Evolutionary conservation across 2,797 vertebrate genomes (phyloP).

Genomic region (Halcyon badia): DNA sequence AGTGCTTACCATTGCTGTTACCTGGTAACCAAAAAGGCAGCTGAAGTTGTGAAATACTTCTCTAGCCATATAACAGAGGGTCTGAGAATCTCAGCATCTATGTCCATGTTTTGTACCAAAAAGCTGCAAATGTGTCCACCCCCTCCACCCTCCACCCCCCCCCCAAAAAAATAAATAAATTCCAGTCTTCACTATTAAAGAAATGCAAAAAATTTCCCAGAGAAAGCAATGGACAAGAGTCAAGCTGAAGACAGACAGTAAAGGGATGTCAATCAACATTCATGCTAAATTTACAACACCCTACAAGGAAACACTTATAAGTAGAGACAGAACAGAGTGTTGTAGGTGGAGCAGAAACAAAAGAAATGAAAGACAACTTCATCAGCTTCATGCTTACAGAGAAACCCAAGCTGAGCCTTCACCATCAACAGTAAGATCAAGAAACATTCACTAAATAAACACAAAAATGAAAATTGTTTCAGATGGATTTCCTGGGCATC

Average conservation of each 20-base stretch:
- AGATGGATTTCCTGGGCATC: neutral
- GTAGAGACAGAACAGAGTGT: neutral
- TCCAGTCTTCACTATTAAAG: neutral
- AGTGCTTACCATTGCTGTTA: neutral
- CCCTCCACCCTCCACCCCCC: too few relatives aligned
- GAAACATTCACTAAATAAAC: neutral
- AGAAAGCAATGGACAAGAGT: neutral
- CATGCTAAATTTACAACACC: neutral
- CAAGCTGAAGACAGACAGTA: neutral
- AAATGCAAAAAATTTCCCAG: neutral
- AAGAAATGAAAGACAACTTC: neutral
- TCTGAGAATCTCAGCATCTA: neutral
- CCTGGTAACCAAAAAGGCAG: neutral
- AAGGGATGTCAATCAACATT: neutral
- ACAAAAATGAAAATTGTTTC: neutral
- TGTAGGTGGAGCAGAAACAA: neutral
- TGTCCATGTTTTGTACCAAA: neutral
- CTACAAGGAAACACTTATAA: neutral
- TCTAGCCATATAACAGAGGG: neutral
- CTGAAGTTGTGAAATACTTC: neutral
- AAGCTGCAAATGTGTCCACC: neutral
- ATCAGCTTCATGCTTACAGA: neutral
- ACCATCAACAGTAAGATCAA: neutral
- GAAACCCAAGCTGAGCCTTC: neutral
- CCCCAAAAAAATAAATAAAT: neutral